Conservation (phyloP, 2,888 invertebrate genomes). For the Sialis fuliginosa region DNA sequence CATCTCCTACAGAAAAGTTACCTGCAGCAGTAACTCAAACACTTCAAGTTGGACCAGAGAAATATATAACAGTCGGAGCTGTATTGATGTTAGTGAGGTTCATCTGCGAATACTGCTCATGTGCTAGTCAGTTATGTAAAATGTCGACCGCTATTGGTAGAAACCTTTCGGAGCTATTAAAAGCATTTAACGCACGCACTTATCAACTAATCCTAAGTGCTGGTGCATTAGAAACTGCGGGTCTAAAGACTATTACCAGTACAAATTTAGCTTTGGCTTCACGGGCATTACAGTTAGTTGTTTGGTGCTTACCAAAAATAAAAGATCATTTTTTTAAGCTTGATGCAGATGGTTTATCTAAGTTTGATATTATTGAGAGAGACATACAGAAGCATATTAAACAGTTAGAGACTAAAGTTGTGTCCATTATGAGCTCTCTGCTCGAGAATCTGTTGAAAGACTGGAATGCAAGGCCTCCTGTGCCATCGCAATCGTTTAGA, state of each 20-base stretch:
- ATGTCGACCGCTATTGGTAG: slow-evolving; percentile 66
- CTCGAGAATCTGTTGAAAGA: slow-evolving; percentile 60
- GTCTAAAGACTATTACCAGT: slow-evolving; percentile 85
- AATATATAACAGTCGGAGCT: slow-evolving; percentile 61
- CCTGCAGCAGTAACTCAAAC: slow-evolving; percentile 16
- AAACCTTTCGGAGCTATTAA: slow-evolving; percentile 72
- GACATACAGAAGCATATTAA: slow-evolving; percentile 78
- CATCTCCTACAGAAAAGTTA: slow-evolving; percentile 17
- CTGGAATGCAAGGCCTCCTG: slow-evolving; percentile 91
- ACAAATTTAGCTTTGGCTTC: slow-evolving; percentile 80
- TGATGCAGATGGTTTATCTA: slow-evolving; percentile 32
- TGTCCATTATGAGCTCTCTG: slow-evolving; percentile 75
- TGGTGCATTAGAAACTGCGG: slow-evolving; percentile 87
- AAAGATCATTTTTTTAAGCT: slow-evolving; percentile 46
- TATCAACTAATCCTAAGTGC: slow-evolving; percentile 93
- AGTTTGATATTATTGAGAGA: slow-evolving; percentile 45
- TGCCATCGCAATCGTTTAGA: slow-evolving; percentile 80
- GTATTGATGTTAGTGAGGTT: slow-evolving; percentile 77
- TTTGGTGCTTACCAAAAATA: slow-evolving; percentile 62
- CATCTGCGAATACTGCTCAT: slow-evolving; percentile 80
- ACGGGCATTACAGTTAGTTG: slow-evolving; percentile 61
- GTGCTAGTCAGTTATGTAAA: slow-evolving; percentile 58
- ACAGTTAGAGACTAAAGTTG: slow-evolving; percentile 83
- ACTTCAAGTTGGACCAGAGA: slow-evolving; percentile 26
- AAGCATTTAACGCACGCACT: slow-evolving; percentile 72